Evolutionary conservation across 2,888 invertebrate genomes (phyloP).

Genomic region (Notodromas monacha): DNA sequence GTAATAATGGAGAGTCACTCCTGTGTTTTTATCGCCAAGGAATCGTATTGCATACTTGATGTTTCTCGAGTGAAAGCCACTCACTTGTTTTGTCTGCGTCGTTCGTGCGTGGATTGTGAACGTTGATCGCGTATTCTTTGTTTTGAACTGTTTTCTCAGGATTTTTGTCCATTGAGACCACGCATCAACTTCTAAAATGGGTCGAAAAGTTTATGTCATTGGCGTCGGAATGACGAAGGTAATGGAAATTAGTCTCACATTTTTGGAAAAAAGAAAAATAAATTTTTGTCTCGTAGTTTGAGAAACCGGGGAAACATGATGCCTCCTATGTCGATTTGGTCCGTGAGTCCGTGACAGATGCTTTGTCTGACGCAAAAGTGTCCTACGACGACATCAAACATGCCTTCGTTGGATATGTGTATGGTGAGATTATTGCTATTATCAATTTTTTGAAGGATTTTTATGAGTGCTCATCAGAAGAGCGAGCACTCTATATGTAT

Average conservation of each 20-base stretch:
- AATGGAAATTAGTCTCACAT: conserved; percentile 12
- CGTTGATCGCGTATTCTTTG: too few relatives aligned
- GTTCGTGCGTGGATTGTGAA: too few relatives aligned
- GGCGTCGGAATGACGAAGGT: conserved; percentile 93
- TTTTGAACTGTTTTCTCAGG: too few relatives aligned
- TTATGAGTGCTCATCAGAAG: neutral
- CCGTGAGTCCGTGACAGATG: conserved; percentile 61
- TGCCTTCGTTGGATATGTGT: conserved; percentile 70
- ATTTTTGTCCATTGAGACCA: too few relatives aligned
- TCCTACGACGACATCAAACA: conserved; percentile 44
- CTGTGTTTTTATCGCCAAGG: too few relatives aligned
- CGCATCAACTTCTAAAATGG: too few relatives aligned
- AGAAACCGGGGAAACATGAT: conserved; percentile 53
- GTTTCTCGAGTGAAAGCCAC: too few relatives aligned
- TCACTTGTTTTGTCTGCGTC: too few relatives aligned
- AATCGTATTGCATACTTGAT: too few relatives aligned
- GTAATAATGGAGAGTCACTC: too few relatives aligned
- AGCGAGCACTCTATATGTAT: neutral
- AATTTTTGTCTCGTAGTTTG: conserved; percentile 45
- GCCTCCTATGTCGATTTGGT: conserved; percentile 84
- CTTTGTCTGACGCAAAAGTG: conserved; percentile 47
- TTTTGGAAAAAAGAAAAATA: neutral
- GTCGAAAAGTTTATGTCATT: conserved; percentile 46
- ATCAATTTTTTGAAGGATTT: conserved; percentile 8
- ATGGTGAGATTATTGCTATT: conserved; percentile 21